Base-by-base conservation (phyloP, 2,888 invertebrate genomes). In the Ophion ventricosus region DNA sequence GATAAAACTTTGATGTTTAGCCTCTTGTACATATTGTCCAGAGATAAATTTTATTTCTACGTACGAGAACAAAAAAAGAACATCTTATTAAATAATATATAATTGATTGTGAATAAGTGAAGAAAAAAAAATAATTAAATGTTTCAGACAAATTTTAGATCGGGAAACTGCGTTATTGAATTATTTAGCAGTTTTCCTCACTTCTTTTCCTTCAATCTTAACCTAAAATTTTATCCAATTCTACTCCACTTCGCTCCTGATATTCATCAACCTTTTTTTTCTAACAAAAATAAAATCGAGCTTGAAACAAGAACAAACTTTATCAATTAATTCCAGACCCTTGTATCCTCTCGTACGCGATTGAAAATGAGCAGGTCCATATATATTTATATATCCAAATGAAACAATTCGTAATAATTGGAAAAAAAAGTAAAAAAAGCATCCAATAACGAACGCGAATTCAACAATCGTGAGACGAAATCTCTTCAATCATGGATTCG, bases 1-100 rank as follows among this genome's bases (percentile, higher is more conserved):
- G n/a, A 49, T n/a, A 56, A 76, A 76, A 57, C 26, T 61, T 82
- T 23, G 25, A 49, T 77, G 80, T 80, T 61, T 61, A 76, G 67
- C 75, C 57, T 72, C 49, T 75, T 83, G 83, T 83, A 83, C 56
- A 77, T 83, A 77, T 77, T 14, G 29, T 56, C 73, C 73, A 25
- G 69, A 63, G 26, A 69, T 64, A 10, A 29, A 75, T 66, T 80
- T 23, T 49, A 77, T 80, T 80, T 77, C 56, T 80, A 80, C 73
- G 67, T 77, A 63, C 54, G 49, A 67, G 26, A 14, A 35, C 56
- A 14, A 61, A 43, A 40, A 54, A 35, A 67, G 17, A 17, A 64
- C 72, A 54, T 76, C 29, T 23, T 17, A 57, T 1, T 49, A 61
- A 78, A 72, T 59, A 40, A 72, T 25, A 61, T 5, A 54, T 61